Evolutionary conservation across 2,888 invertebrate species (phyloP).

Genomic region (Agriopis aurantiaria): DNA sequence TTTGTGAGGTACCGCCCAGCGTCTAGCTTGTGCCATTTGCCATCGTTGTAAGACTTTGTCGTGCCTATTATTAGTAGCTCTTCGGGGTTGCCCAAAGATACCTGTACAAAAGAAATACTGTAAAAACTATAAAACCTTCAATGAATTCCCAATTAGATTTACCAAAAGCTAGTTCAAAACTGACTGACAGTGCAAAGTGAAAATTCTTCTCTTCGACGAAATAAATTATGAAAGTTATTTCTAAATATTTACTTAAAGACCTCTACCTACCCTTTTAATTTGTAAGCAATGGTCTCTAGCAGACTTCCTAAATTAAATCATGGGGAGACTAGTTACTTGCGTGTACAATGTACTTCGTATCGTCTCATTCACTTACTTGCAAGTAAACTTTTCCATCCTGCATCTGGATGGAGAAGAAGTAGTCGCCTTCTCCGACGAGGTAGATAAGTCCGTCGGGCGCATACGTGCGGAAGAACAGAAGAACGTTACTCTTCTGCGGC

Average conservation of each 20-base stretch:
- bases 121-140: neutral
- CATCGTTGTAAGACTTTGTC: conserved; percentile 92
- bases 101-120: conserved; percentile 78
- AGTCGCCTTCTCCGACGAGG: conserved; percentile 91
- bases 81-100: conserved; percentile 76
- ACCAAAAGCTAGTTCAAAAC: too few species aligned
- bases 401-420: conserved; percentile 94
- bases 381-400: conserved; percentile 91
- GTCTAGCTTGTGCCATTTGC: conserved; percentile 95
- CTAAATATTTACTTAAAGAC: too few species aligned
- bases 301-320: neutral
- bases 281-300: neutral
- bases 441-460: conserved; percentile 95
- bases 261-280: too few species aligned
- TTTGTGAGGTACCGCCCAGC: conserved; percentile 89
- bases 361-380: conserved; percentile 77
- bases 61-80: conserved; percentile 88
- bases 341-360: neutral
- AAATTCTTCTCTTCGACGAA: too few species aligned
- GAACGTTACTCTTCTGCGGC: conserved; percentile 88
- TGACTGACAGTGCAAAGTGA: too few species aligned
- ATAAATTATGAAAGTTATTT: too few species aligned
- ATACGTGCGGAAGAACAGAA: conserved; percentile 94
- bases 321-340: too few species aligned
- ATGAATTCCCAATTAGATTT: neutral